Evolutionary conservation across 2,113 vertebrate species (phyloP), one percentile per base, ranked within the genome.

Genomic region (Vimba vimba): DNA sequence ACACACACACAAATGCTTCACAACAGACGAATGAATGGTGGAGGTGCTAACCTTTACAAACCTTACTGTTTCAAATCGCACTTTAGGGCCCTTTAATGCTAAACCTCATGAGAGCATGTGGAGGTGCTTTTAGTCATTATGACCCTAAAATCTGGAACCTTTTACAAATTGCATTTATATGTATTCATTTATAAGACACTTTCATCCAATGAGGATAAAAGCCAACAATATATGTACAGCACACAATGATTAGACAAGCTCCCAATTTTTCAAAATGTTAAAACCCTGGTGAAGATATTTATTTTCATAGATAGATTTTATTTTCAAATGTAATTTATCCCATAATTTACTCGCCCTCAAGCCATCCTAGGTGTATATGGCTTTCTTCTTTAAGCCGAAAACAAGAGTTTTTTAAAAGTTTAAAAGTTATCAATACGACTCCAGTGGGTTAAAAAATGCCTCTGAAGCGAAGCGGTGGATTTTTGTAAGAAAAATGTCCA

Each of bases 1-100:
- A 85, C 33, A 87, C 59, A n/a, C 36, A 82, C 23, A 50, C 62
- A 52, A 10, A 55, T 0, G 25, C 75, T 69, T 17, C 33, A 19
- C 33, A 52, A 57, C 43, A 62, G 77, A 17, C 3, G 19, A 79
- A 79, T 73, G 55, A 81, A 83, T 45, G 43, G 23, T 68, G 15
- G 39, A 77, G 66, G 23, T 66, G 64, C 68, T 81, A 73, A 83
- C 17, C 47, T 36, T 21, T 19, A 45, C 21, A 74, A 79, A 77
- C n/a, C 47, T 4, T 30, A n/a, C 43, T 75, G 47, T 77, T 77
- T 77, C 3, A 55, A 73, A 75, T 75, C 6, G 3, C 45, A 75
- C 73, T 47, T 75, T 17, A n/a, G 6, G 73, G 43, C 47, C 71
- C n/a, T 75, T 75, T 75, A 75, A 50, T 25, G 43, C 23, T 50